phyloP scores from a whole-genome alignment of 2,888 invertebrate species.

The Xylota sylvarum region DNA sequence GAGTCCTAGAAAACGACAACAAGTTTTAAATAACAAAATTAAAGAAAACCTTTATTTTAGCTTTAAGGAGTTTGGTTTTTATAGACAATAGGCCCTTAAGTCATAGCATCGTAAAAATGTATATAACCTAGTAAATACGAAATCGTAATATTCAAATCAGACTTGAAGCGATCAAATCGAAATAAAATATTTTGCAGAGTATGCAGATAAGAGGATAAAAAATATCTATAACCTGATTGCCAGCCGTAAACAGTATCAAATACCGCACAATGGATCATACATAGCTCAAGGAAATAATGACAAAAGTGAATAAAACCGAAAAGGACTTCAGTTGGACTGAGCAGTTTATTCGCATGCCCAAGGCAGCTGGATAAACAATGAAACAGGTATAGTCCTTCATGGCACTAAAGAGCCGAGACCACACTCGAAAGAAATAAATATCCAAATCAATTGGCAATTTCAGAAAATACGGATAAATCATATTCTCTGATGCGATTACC shows the following conservation, averaged over 20 bases:
- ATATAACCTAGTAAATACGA: no score
- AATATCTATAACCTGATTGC: not conserved
- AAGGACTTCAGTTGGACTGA: not conserved
- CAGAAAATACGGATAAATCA: conserved; percentile 11
- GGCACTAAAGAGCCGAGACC: no score
- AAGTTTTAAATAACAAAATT: no score
- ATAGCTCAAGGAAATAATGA: not conserved
- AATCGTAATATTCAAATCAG: not conserved
- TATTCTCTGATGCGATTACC: not conserved
- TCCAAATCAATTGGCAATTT: conserved; percentile 37
- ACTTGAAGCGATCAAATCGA: not conserved
- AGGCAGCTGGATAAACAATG: conserved; percentile 4
- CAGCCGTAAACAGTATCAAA: not conserved
- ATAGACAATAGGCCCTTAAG: no score
- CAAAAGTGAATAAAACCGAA: not conserved
- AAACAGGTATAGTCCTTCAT: not conserved
- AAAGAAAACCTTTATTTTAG: no score
- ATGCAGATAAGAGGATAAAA: not conserved
- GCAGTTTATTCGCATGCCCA: not conserved
- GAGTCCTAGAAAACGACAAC: no score
- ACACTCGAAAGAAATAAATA: conserved; percentile 2
- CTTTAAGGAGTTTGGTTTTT: no score
- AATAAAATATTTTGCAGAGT: not conserved
- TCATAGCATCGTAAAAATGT: no score
- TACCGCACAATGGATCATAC: not conserved